Evolutionary conservation across 2,888 invertebrate genomes (phyloP).

Genomic region (Morpho helenor): DNA sequence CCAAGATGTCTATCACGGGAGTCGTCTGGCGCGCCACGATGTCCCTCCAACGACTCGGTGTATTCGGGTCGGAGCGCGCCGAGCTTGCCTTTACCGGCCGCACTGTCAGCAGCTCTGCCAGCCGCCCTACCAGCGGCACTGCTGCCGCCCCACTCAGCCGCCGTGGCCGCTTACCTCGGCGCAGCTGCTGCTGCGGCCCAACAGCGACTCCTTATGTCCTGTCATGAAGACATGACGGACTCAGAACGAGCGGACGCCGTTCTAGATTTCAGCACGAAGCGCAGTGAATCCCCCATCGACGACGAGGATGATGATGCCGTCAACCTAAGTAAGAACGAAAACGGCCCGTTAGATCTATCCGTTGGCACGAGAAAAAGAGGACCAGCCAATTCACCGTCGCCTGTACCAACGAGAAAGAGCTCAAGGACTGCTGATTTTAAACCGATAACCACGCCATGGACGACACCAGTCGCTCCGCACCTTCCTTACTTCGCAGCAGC

Average conservation of each 20-base stretch:
- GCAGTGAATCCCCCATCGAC: slow-evolving; percentile 72
- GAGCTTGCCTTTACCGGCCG: slow-evolving; percentile 71
- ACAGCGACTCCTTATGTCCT: slow-evolving; percentile 88
- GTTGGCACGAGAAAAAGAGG: slow-evolving; percentile 86
- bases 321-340: slow-evolving; percentile 84
- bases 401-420: slow-evolving; percentile 82
- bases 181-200: slow-evolving; percentile 87
- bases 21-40: slow-evolving; percentile 86
- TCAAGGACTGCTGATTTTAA: slow-evolving; percentile 84
- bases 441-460: slow-evolving; percentile 86
- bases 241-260: slow-evolving; percentile 82
- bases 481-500: slow-evolving; percentile 90
- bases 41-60: slow-evolving; percentile 88
- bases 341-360: slow-evolving; percentile 89
- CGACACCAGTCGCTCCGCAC: slow-evolving; percentile 87
- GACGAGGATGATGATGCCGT: slow-evolving; percentile 81
- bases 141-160: slow-evolving; percentile 88
- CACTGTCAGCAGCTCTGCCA: slow-evolving; percentile 83
- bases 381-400: slow-evolving; percentile 81
- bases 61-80: slow-evolving; percentile 83
- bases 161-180: slow-evolving; percentile 89
- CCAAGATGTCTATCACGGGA: slow-evolving; percentile 91
- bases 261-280: slow-evolving; percentile 90
- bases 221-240: slow-evolving; percentile 83
- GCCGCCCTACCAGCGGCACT: slow-evolving; percentile 84